These are phyloP conservation scores for Maccullochella peelii DNA, from an alignment of 2,113 vertebrate genomes.

Conservation along the genomic window DNA sequence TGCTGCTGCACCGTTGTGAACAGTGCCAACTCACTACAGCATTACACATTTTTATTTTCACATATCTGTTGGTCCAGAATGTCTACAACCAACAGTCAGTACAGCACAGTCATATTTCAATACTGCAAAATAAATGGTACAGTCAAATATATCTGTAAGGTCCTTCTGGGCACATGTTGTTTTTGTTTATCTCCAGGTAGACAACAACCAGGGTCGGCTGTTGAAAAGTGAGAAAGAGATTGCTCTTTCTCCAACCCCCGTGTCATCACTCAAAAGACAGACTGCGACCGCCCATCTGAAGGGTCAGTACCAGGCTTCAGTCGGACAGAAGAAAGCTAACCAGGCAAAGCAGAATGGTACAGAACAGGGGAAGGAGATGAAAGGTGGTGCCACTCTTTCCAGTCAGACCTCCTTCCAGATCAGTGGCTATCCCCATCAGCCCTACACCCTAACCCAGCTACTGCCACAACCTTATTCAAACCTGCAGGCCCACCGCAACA, in stretches of 20 bases:
- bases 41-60: slow-evolving; percentile 18
- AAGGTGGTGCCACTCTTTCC: not conserved
- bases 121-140: not conserved
- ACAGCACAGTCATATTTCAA: not conserved
- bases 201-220: slow-evolving; percentile 45
- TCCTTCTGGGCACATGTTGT: not conserved
- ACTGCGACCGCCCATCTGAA: slow-evolving; percentile 50
- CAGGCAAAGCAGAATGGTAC: slow-evolving; percentile 28
- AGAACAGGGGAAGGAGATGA: slow-evolving; percentile 25
- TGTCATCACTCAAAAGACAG: slow-evolving; percentile 61
- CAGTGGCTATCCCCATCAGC: slow-evolving; percentile 22
- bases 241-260: slow-evolving; percentile 11
- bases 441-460: slow-evolving; percentile 33
- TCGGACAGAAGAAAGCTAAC: slow-evolving; percentile 27
- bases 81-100: not conserved
- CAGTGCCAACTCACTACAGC: slow-evolving; percentile 7
- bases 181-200: slow-evolving; percentile 54
- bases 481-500: slow-evolving; percentile 15
- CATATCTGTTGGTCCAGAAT: not conserved
- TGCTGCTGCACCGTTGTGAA: slow-evolving; percentile 28
- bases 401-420: slow-evolving; percentile 29
- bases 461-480: slow-evolving; percentile 23
- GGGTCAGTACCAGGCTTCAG: slow-evolving; percentile 36
- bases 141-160: not conserved
- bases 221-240: slow-evolving; percentile 42